A percentile compares a stretch with the other conserved stretches of the same genome.
phyloP scores from a whole-genome alignment of 2,113 vertebrate genomes.

The Perccottus glenii region DNA sequence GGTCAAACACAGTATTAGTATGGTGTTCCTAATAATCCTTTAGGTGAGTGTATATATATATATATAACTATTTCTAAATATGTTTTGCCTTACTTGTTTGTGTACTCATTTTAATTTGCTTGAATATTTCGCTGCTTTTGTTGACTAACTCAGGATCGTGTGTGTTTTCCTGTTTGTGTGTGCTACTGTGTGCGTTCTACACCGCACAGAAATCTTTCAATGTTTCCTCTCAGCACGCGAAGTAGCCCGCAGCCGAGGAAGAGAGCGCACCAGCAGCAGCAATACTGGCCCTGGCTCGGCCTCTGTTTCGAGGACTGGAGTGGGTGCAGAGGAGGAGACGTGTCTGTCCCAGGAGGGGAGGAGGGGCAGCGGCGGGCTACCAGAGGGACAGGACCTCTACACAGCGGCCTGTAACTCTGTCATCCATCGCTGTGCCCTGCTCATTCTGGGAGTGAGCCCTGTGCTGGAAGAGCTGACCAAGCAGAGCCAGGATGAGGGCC shows the following conservation, averaged over 20 bases:
- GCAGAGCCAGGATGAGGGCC: slow-evolving; percentile 83
- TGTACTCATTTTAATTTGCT: neutral
- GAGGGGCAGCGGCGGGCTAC: slow-evolving; percentile 82
- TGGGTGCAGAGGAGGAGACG: slow-evolving; percentile 76
- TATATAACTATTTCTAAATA: neutral
- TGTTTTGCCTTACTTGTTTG: neutral
- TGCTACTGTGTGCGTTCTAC: slow-evolving; percentile 79
- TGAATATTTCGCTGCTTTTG: slow-evolving; percentile 24
- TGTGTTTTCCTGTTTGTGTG: slow-evolving; percentile 38
- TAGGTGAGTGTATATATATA: too few species aligned
- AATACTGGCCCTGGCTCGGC: slow-evolving; percentile 71
- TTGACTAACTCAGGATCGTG: slow-evolving; percentile 53
- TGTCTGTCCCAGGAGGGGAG: slow-evolving; percentile 40
- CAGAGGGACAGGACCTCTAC: slow-evolving; percentile 94
- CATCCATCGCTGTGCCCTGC: slow-evolving; percentile 93
- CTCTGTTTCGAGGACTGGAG: slow-evolving; percentile 71
- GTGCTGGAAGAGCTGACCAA: slow-evolving; percentile 85
- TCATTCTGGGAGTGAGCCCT: slow-evolving; percentile 91
- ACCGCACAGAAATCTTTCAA: slow-evolving; percentile 98
- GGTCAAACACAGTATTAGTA: too few species aligned
- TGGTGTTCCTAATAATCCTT: too few species aligned
- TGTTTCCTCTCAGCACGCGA: slow-evolving; percentile 99
- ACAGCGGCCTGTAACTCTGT: slow-evolving; percentile 96
- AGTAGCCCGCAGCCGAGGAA: slow-evolving; percentile 90
- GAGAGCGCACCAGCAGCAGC: slow-evolving; percentile 86